Conservation (phyloP, 1,140 invertebrate species). For the Diorhabda sublineata region DNA sequence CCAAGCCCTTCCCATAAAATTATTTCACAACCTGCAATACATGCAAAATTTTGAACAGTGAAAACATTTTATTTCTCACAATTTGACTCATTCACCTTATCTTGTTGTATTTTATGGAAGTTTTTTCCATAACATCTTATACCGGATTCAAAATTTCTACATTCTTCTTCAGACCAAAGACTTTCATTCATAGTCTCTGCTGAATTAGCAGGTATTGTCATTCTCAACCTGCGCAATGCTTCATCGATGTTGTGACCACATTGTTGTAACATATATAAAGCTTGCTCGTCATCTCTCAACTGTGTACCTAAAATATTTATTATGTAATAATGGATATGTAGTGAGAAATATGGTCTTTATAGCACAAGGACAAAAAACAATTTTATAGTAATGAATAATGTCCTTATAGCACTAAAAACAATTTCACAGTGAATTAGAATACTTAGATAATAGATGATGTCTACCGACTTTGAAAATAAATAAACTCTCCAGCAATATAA, state of each 20-base stretch:
- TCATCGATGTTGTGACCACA: conserved; percentile 94
- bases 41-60: too few relatives aligned
- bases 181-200: conserved; percentile 62
- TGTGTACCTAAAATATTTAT: conserved; percentile 48
- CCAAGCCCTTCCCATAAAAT: too few relatives aligned
- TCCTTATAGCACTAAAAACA: too few relatives aligned
- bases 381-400: too few relatives aligned
- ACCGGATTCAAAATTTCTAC: conserved; percentile 93
- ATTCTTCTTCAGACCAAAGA: conserved; percentile 96
- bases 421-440: too few relatives aligned
- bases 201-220: conserved; percentile 68
- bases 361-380: too few relatives aligned
- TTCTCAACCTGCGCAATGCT: conserved; percentile 77
- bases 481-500: too few relatives aligned
- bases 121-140: conserved; percentile 91
- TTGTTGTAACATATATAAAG: conserved; percentile 85
- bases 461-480: too few relatives aligned
- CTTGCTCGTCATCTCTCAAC: conserved; percentile 91
- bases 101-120: conserved; percentile 90
- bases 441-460: too few relatives aligned
- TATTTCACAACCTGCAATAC: too few relatives aligned
- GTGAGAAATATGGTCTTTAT: too few relatives aligned
- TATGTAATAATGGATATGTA: too few relatives aligned
- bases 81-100: conserved; percentile 64
- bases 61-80: not conserved